phyloP scores from a whole-genome alignment of 2,113 vertebrate species.

The Dermatemys mawii region DNA sequence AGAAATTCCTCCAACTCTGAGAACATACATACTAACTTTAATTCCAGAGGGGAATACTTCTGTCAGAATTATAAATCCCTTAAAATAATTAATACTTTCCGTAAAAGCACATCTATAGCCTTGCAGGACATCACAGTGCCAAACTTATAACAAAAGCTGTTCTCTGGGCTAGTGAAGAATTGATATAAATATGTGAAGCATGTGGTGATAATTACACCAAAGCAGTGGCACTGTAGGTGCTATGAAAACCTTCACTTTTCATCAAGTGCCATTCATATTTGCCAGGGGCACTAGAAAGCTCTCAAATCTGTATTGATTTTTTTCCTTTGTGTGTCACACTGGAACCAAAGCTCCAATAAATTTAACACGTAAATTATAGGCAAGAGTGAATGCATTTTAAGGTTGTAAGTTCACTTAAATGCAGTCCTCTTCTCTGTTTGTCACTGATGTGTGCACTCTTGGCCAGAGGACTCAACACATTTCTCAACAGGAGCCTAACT shows the following conservation, averaged over 20 bases:
- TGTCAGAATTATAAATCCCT: conserved; percentile 69
- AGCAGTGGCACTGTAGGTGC: conserved; percentile 59
- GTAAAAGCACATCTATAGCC: conserved; percentile 61
- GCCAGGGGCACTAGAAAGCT: conserved; percentile 67
- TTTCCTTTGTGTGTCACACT: conserved; percentile 52
- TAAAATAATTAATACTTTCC: conserved; percentile 41
- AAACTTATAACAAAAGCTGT: conserved; percentile 47
- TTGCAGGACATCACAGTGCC: conserved; percentile 61
- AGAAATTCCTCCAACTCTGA: conserved; percentile 55
- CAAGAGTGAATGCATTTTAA: conserved; percentile 60
- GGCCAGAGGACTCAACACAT: conserved; percentile 42
- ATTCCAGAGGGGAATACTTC: conserved; percentile 54
- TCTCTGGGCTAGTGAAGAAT: conserved; percentile 52
- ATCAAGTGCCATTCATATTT: conserved; percentile 67
- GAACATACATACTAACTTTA: conserved; percentile 53
- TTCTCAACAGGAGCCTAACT: conserved; percentile 59
- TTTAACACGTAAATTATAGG: conserved; percentile 73
- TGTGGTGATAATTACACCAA: conserved; percentile 48
- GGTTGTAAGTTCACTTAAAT: conserved; percentile 56
- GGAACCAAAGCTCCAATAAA: conserved; percentile 68
- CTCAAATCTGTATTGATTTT: conserved; percentile 71
- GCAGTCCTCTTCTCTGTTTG: conserved; percentile 48
- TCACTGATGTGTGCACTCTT: conserved; percentile 41
- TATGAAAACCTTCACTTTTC: conserved; percentile 69
- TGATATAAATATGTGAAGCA: conserved; percentile 54